Base-by-base conservation (phyloP, 2,888 invertebrate species). In the Mallateleia sp. region DNA sequence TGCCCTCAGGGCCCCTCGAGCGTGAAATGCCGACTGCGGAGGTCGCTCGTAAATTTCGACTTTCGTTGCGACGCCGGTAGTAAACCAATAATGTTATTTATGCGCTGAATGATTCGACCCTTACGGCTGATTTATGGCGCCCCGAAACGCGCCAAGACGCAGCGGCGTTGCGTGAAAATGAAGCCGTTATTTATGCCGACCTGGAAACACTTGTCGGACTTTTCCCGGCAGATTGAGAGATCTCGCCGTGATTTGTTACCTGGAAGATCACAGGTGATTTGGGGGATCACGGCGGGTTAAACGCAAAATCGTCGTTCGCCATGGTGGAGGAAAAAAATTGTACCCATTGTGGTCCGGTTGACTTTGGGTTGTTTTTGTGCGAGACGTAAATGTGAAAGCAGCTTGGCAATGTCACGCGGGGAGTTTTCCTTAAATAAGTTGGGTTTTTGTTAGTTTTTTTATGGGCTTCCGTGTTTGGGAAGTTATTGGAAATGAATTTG, bases 51-150 rank as follows among this genome's bases (percentile, higher is more conserved):
- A 89, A 87, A 89, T 87, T 81, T 78, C 28, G 60, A 56, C 69
- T 87, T 87, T 82, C 60, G 67, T 88, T 86, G 83, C 84, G 83
- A 87, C 88, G 83, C 89, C 82, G 80, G 87, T 74, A 88, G 91
- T 93, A 94, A 94, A 94, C 93, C 94, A 92, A 94, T 95, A 94
- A 94, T 94, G 92, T 93, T 94, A 94, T 94, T 94, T 94, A 93
- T 92, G 92, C 89, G 88, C 91, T 88, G 90, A 94, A 94, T 94
- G 90, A 94, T 94, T 92, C 90, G 92, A 91, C 89, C 90, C 91
- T 90, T 91, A 91, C 85, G 88, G 62, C 69, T 93, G 92, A 94
- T 95, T 95, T 94, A 94, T 90, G 74, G 18, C 72, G 32, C 69
- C 56, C 24, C 25, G 69, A 75, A 79, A 69, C 90, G 89, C 90